These are phyloP conservation scores for Icerya purchasi DNA, from an alignment of 2,888 invertebrate species.

Conservation along the genomic window DNA sequence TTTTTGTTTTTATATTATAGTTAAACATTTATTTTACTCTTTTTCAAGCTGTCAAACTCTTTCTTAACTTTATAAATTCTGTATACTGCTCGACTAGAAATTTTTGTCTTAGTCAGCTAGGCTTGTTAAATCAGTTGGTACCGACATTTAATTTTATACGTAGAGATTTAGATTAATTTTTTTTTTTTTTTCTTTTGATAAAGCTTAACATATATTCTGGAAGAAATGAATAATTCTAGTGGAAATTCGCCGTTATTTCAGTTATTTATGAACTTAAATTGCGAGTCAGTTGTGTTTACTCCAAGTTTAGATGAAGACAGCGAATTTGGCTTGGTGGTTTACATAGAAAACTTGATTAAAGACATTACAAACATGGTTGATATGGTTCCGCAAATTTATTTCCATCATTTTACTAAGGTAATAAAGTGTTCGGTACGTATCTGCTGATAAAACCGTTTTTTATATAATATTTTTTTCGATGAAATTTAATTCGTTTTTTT, in stretches of 20 bases:
- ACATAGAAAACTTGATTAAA: conserved; percentile 53
- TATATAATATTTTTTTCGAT: too few relatives aligned
- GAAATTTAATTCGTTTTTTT: too few relatives aligned
- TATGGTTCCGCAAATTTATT: conserved; percentile 31
- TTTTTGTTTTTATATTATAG: too few relatives aligned
- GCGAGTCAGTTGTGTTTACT: conserved; percentile 46
- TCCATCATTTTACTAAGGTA: conserved; percentile 17
- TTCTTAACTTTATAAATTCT: too few relatives aligned
- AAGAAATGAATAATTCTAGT: conserved; percentile 33
- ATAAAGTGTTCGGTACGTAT: conserved; percentile 1
- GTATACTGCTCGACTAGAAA: too few relatives aligned
- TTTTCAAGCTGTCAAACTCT: too few relatives aligned
- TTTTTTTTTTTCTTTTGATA: conserved; percentile 10
- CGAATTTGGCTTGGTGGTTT: conserved; percentile 43
- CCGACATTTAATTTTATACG: too few relatives aligned
- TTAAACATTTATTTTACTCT: too few relatives aligned
- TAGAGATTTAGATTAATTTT: not conserved
- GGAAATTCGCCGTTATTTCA: conserved; percentile 50
- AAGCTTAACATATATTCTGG: conserved; percentile 36
- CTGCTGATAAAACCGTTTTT: too few relatives aligned
- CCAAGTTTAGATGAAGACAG: conserved; percentile 49
- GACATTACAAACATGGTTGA: conserved; percentile 48
- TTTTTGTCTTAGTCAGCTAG: too few relatives aligned
- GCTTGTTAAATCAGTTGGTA: too few relatives aligned
- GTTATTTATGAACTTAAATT: conserved; percentile 47